Evolutionary conservation across 2,888 invertebrate genomes (phyloP), one percentile per base, ranked within the genome.

Genomic region (Campaea margaritaria): DNA sequence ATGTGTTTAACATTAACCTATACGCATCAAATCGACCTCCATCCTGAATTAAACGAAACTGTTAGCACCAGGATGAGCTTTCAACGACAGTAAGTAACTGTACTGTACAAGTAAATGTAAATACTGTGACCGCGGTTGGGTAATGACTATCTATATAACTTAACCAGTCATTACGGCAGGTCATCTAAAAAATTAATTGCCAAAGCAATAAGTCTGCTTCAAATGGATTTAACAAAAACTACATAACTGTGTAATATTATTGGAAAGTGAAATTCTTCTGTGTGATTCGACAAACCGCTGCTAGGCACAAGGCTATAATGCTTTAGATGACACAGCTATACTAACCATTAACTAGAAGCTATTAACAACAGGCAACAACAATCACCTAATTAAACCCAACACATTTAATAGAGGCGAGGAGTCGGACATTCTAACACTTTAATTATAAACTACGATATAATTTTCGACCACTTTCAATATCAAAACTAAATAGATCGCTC

Each of bases 221-320:
- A 31, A 31, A 31, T 31, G 7, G 2, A 31, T 31, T 31, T 31
- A 7, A 3, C 10, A 31, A 31, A 31, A 31, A 31, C 31, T 10
- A 9, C 5, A 9, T 9, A 31, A 3, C 9, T 7, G 9, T 7
- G 9, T 12, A 36, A n/a, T 36, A n/a, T n/a, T 36, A 36, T 2
- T 2, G 3, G 1, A n/a, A 12, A 12, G 31, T 31, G 31, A 12
- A 36, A 36, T 12, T 5, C 36, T 36, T 58, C 55, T 13, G 58
- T 64, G 62, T 68, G 60, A 8, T 62, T 61, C 46, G 68, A 72
- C 64, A 60, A 67, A 71, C 21, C 60, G 71, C 75, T 72, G 8
- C 10, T 31, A 31, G 31, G 67, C 54, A 68, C 69, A 67, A 69
- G 46, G 76, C 75, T 31, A 31, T 21, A 31, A 31, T 31, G 31